Evolutionary conservation across 2,797 vertebrate genomes (phyloP), one percentile per base, ranked within the genome.

Genomic region (Parauchenoglanis ngamensis): DNA sequence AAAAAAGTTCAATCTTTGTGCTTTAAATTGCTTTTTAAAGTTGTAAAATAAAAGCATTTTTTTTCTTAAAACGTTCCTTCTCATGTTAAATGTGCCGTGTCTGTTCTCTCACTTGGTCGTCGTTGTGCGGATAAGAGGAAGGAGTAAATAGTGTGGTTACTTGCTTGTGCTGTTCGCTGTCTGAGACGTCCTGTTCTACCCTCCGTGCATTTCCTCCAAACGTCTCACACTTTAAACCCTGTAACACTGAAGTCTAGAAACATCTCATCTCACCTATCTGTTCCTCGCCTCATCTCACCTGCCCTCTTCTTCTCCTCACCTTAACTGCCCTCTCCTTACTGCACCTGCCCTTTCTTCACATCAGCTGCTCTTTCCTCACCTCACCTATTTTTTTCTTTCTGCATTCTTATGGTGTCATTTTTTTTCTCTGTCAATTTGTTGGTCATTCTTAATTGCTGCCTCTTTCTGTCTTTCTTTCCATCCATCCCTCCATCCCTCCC

Each of bases 1-100:
- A 81, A 94, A 94, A 11, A 95, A 96, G 94, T 96, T 90, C 88
- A 94, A 92, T 94, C 93, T 97, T 97, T 97, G 97, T 97, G 97
- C 97, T 98, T 97, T 92, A 94, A 95, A 95, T 95, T 96, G 96
- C 96, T 98, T 98, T 98, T 95, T 97, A 97, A 97, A 96, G 94
- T 94, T 97, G 96, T 97, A 95, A 96, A 97, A 97, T 97, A 97
- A 98, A 98, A 96, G 96, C 95, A 91, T 95, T 95, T 96, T 31
- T 90, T 46, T 84, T 56, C 68, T 25, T 10, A n/a, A 68, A 17
- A 59, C 2, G 2, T 44, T 75, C 25, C 49, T 25, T 21, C 19
- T 13, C 0, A 1, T 79, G 54, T 63, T 68, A 44, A 77, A 78
- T 79, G 72, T 10, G 57, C 31, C 31, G 61, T 86, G 52, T 84